These are phyloP conservation scores for Bombylius major DNA, from an alignment of 2,888 invertebrate species.

Conservation along the genomic window DNA sequence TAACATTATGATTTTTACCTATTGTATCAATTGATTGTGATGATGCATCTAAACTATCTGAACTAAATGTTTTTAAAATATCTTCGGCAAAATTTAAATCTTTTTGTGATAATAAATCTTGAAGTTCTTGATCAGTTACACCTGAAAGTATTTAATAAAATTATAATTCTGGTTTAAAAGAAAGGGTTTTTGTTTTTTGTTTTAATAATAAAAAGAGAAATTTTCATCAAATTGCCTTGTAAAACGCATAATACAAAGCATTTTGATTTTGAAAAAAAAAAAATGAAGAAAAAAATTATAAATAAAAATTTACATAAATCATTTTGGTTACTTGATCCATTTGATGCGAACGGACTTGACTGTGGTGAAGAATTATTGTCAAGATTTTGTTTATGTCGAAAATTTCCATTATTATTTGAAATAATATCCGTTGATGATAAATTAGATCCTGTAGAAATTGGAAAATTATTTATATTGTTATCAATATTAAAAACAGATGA, in stretches of 20 bases:
- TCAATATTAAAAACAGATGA: conserved; percentile 38
- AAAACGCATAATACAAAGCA: not conserved
- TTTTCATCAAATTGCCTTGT: too few relatives aligned
- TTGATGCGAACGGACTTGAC: not conserved
- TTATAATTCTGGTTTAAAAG: too few relatives aligned
- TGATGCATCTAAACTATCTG: conserved; percentile 46
- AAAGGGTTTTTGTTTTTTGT: not conserved
- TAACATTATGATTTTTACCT: not conserved
- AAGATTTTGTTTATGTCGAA: conserved; percentile 1
- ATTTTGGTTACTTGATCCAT: conserved; percentile 17
- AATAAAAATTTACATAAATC: conserved; percentile 17
- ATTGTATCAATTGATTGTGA: conserved; percentile 7
- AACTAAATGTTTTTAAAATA: conserved; percentile 71
- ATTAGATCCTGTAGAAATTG: conserved; percentile 36
- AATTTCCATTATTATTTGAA: conserved; percentile 10
- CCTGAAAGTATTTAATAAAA: conserved; percentile 22
- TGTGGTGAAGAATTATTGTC: not conserved
- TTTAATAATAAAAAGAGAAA: conserved; percentile 6
- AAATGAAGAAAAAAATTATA: conserved; percentile 1
- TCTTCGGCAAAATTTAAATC: conserved; percentile 75
- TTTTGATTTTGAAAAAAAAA: conserved; percentile 6
- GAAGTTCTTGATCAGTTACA: conserved; percentile 58
- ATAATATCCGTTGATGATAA: conserved; percentile 37
- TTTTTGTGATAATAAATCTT: conserved; percentile 59
- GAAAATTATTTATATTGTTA: conserved; percentile 25